A percentile compares a stretch with the other conserved stretches of the same genome.
phyloP scores from a whole-genome alignment of 2,797 vertebrate genomes.

The Rhincodon typus region DNA sequence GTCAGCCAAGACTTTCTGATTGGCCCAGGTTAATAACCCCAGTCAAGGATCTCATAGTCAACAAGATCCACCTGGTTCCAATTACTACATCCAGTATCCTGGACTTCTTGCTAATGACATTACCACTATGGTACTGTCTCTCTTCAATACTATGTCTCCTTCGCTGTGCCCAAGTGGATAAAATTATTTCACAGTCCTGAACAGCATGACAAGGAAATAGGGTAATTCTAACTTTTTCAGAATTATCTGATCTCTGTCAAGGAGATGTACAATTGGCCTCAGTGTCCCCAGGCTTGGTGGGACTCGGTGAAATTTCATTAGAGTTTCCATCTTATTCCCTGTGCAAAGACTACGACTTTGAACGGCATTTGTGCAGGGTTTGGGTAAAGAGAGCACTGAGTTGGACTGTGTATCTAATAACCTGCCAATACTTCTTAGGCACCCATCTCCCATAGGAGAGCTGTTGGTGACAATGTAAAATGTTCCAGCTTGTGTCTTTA shows the following conservation, averaged over 20 bases:
- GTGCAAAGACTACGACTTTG: not conserved
- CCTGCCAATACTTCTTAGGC: not conserved
- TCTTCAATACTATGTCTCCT: not conserved
- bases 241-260: not conserved
- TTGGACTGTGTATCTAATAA: not conserved
- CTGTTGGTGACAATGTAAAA: not conserved
- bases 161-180: not conserved
- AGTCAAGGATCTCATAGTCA: too few species aligned
- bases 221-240: not conserved
- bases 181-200: not conserved
- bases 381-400: not conserved
- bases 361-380: not conserved
- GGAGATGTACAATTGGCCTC: not conserved
- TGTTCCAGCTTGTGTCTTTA: not conserved
- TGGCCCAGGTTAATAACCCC: too few species aligned
- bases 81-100: too few species aligned
- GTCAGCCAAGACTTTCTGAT: too few species aligned
- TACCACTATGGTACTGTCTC: too few species aligned
- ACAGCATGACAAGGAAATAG: not conserved
- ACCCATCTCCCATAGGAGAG: not conserved
- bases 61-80: too few species aligned
- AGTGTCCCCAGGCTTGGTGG: not conserved
- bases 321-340: not conserved
- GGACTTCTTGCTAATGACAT: too few species aligned
- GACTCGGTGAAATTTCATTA: not conserved